These are phyloP conservation scores for Anguilla marmorata DNA, from an alignment of 2,797 vertebrate species.

Conservation along the genomic window DNA sequence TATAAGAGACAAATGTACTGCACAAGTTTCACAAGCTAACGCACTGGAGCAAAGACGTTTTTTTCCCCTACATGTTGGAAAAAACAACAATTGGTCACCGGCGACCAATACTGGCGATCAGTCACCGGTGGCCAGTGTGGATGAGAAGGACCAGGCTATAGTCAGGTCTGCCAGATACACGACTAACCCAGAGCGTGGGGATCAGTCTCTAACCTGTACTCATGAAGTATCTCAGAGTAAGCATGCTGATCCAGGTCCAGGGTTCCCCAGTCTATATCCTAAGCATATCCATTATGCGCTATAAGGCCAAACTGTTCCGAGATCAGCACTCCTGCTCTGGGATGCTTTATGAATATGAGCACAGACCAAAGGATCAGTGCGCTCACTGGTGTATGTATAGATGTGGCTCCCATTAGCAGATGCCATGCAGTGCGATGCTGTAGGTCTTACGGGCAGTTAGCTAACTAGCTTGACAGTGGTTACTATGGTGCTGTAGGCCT, in stretches of 20 bases:
- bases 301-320: not conserved
- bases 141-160: not conserved
- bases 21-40: constrained; percentile 9
- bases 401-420: not conserved
- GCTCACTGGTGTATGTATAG: not conserved
- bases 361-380: not conserved
- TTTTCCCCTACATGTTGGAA: not conserved
- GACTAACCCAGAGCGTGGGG: not conserved
- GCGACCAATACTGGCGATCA: not conserved
- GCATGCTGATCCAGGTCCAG: not conserved
- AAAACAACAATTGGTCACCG: not conserved
- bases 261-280: not conserved
- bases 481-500: not conserved
- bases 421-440: not conserved
- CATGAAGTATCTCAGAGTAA: not conserved
- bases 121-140: not conserved
- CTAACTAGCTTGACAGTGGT: not conserved
- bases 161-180: not conserved
- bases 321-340: not conserved
- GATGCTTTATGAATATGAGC: not conserved
- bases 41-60: not conserved
- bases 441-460: not conserved
- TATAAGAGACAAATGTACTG: constrained; percentile 4
- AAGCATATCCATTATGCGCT: not conserved
- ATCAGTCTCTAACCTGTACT: not conserved